A percentile compares a stretch with the other conserved stretches of the same genome.
Evolutionary conservation across 2,888 invertebrate genomes (phyloP).

Genomic region (Drosophila imparisetae): DNA sequence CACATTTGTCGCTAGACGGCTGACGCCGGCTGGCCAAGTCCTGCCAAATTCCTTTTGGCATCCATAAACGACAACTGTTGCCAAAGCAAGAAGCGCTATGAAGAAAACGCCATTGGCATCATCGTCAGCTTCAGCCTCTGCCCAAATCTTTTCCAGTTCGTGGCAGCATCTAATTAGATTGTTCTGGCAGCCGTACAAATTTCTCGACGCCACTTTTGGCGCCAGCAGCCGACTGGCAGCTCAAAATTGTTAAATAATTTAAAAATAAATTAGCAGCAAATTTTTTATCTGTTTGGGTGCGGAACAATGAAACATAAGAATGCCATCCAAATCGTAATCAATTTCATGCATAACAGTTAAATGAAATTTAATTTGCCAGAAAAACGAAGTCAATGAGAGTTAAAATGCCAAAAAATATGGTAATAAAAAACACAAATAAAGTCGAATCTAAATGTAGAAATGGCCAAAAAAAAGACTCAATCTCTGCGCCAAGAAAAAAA

Average conservation of each 20-base stretch:
- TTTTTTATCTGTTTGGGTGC: slow-evolving; percentile 18
- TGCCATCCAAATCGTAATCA: slow-evolving; percentile 60
- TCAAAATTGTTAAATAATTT: slow-evolving; percentile 76
- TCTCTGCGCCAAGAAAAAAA: background rate
- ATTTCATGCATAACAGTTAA: slow-evolving; percentile 74
- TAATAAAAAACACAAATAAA: slow-evolving; percentile 15
- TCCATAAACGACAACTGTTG: slow-evolving; percentile 76
- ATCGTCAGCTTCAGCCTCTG: slow-evolving; percentile 31
- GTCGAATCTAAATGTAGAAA: slow-evolving; percentile 36
- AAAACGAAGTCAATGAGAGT: slow-evolving; percentile 49
- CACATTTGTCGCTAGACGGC: slow-evolving; percentile 25
- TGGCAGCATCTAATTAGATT: slow-evolving; percentile 70
- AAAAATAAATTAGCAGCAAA: slow-evolving; percentile 75
- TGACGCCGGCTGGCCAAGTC: slow-evolving; percentile 12
- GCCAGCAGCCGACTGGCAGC: slow-evolving; percentile 47
- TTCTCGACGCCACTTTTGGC: slow-evolving; percentile 21
- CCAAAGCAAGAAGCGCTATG: slow-evolving; percentile 71
- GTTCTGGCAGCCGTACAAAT: slow-evolving; percentile 51
- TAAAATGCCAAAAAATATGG: slow-evolving; percentile 20
- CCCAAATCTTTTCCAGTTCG: slow-evolving; percentile 21
- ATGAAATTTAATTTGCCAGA: slow-evolving; percentile 77
- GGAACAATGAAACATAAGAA: slow-evolving; percentile 52
- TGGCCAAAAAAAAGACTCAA: slow-evolving; percentile 40
- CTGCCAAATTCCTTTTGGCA: slow-evolving; percentile 74
- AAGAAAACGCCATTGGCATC: slow-evolving; percentile 71